Conservation (phyloP, 2,113 vertebrate genomes). For the Psettodes erumei region DNA sequence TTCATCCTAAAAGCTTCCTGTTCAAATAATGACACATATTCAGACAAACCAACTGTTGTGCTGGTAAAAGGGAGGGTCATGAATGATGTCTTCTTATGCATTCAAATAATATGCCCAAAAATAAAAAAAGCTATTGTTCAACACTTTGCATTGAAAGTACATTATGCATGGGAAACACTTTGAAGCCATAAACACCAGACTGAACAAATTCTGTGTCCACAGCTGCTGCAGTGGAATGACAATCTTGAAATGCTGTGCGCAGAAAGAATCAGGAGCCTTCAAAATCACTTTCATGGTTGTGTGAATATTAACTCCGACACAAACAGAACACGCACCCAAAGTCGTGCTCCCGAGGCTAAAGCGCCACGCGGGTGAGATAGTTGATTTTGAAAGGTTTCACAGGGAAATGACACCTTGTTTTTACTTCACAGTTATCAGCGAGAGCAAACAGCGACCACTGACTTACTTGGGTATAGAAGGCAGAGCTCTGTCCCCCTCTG, state of each 20-base stretch:
- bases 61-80: not conserved
- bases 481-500: slow-evolving; percentile 97
- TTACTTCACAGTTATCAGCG: not conserved
- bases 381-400: not conserved
- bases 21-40: not conserved
- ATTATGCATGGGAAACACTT: not conserved
- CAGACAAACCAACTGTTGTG: not conserved
- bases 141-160: too few relatives aligned
- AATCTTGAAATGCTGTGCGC: not conserved
- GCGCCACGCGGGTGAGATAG: not conserved
- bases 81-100: not conserved
- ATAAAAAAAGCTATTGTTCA: not conserved
- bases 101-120: not conserved
- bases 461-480: slow-evolving; percentile 99
- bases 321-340: not conserved
- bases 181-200: not conserved
- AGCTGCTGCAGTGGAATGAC: not conserved
- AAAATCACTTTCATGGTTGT: not conserved
- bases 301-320: not conserved
- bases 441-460: not conserved
- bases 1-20: not conserved
- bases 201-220: not conserved
- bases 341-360: not conserved
- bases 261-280: not conserved
- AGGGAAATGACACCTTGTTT: not conserved